phyloP scores from a whole-genome alignment of 2,888 invertebrate species.

The Drosophila vallismaia region DNA sequence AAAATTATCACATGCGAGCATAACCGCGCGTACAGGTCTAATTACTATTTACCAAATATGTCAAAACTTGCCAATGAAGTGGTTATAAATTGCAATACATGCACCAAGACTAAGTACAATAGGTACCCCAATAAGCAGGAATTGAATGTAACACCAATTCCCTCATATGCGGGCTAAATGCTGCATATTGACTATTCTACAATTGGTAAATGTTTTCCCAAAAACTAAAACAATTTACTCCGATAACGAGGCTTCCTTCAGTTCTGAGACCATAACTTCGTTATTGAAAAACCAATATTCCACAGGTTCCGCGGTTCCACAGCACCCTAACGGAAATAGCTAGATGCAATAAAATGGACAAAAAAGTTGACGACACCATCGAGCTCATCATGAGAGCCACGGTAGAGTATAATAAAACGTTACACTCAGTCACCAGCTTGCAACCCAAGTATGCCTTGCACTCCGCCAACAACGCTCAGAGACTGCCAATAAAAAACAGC shows the following conservation, averaged over 20 bases:
- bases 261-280: neutral
- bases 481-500: neutral
- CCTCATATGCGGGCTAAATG: neutral
- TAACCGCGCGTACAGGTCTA: neutral
- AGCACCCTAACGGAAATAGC: neutral
- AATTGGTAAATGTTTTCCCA: too few species aligned
- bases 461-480: neutral
- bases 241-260: neutral
- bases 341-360: conserved; percentile 4
- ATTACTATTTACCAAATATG: conserved; percentile 15
- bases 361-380: conserved; percentile 2
- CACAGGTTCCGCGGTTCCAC: neutral
- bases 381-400: conserved; percentile 10
- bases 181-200: neutral
- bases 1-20: conserved; percentile 1
- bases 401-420: conserved; percentile 8
- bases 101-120: neutral
- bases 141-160: neutral
- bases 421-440: conserved; percentile 5
- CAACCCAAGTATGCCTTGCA: conserved; percentile 1
- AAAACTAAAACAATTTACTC: too few species aligned
- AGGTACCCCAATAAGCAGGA: neutral
- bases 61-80: neutral
- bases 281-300: neutral
- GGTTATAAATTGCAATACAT: too few species aligned